Evolutionary conservation across 2,888 invertebrate species (phyloP).

Genomic region (Rhagophthalmus giganteus): DNA sequence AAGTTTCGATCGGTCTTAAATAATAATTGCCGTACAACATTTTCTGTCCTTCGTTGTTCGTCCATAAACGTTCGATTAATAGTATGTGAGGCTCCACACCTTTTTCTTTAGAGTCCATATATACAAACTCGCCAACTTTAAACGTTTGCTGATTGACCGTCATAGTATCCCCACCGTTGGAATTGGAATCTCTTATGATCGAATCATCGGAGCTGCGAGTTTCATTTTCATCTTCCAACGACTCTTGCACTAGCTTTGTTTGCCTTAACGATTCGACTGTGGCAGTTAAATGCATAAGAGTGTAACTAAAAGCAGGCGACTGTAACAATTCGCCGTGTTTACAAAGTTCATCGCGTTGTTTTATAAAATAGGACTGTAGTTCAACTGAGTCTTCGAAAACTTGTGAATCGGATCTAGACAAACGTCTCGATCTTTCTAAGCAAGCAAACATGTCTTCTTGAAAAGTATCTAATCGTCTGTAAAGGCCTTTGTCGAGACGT

Average conservation of each 20-base stretch:
- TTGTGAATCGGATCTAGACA: conserved; percentile 91
- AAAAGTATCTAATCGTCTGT: conserved; percentile 90
- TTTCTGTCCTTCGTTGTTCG: conserved; percentile 77
- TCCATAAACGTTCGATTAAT: conserved; percentile 88
- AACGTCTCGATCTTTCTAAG: conserved; percentile 83
- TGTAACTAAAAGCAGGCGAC: conserved; percentile 85
- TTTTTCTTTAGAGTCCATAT: conserved; percentile 69
- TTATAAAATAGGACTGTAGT: conserved; percentile 87
- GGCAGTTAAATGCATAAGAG: conserved; percentile 72
- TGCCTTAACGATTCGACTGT: conserved; percentile 77
- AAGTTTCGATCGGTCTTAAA: conserved; percentile 92
- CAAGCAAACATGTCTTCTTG: conserved; percentile 96
- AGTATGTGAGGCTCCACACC: conserved; percentile 75
- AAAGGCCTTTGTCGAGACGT: conserved; percentile 87
- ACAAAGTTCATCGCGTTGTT: conserved; percentile 72
- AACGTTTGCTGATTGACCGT: conserved; percentile 77
- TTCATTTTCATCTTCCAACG: conserved; percentile 74
- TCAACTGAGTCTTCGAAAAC: conserved; percentile 95
- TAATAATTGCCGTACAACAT: conserved; percentile 93
- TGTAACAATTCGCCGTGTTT: conserved; percentile 76
- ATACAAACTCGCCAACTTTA: conserved; percentile 89
- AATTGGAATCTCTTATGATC: conserved; percentile 45
- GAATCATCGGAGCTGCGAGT: conserved; percentile 59
- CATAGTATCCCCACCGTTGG: conserved; percentile 61
- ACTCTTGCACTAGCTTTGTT: conserved; percentile 75